phyloP scores from a whole-genome alignment of 2,888 invertebrate species.

The Drosophila fulvimacula region DNA sequence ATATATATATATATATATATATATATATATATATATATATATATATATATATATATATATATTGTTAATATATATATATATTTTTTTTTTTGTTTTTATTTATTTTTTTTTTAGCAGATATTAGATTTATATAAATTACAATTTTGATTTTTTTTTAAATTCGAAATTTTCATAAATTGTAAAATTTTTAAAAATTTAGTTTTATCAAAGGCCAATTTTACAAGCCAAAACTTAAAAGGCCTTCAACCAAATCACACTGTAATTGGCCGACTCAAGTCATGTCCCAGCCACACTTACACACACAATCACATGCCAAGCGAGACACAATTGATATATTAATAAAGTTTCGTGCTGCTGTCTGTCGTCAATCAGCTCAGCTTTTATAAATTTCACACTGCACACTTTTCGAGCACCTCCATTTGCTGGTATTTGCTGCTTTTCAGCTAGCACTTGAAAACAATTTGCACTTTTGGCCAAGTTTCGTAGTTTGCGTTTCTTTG shows the following conservation, averaged over 20 bases:
- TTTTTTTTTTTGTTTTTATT: no score
- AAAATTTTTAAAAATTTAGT: no score
- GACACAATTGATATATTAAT: slow-evolving; percentile 1
- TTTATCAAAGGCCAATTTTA: no score
- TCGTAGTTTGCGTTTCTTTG: slow-evolving; percentile 9
- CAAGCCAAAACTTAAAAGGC: not conserved
- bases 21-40: no score
- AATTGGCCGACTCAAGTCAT: not conserved
- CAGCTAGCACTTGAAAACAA: slow-evolving; percentile 62
- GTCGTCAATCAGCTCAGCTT: not conserved
- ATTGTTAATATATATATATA: no score
- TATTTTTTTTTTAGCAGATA: no score
- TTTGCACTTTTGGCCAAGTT: slow-evolving; percentile 65
- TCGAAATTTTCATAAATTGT: no score
- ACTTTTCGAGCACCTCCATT: slow-evolving; percentile 23
- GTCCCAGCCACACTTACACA: not conserved
- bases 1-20: no score
- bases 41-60: no score
- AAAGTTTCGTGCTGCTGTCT: slow-evolving; percentile 13
- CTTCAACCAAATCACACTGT: not conserved
- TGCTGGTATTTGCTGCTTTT: slow-evolving; percentile 36
- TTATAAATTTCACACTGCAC: slow-evolving; percentile 14
- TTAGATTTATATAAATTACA: no score
- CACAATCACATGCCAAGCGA: not conserved
- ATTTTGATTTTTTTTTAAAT: no score